A percentile compares a stretch with the other conserved stretches of the same genome.
These are phyloP conservation scores for Paracyclopina nana DNA, from an alignment of 1,140 invertebrate species.

Conservation along the genomic window DNA sequence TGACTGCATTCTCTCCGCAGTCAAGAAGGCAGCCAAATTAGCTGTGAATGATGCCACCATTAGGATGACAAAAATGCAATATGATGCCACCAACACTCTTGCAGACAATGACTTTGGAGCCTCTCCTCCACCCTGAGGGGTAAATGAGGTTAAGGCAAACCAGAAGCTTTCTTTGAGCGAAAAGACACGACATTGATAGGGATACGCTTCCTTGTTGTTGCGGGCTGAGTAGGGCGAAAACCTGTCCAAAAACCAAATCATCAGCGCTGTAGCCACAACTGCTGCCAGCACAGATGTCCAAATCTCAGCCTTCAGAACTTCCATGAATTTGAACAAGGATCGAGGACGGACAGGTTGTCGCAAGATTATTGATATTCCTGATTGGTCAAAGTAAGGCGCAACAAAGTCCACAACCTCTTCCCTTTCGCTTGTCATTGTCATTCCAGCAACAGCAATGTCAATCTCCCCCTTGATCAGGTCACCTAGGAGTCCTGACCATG, in stretches of 20 bases:
- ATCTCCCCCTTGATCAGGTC: constrained; percentile 67
- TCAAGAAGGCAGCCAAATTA: constrained; percentile 86
- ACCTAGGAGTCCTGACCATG: constrained; percentile 73
- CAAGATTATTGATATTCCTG: constrained; percentile 60
- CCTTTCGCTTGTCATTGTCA: constrained; percentile 74
- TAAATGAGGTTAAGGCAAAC: constrained; percentile 79
- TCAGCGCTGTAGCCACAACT: constrained; percentile 51
- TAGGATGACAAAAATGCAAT: constrained; percentile 77
- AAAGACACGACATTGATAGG: constrained; percentile 29
- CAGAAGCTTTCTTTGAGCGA: constrained; percentile 75
- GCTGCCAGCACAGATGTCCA: constrained; percentile 67
- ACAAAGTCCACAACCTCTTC: constrained; percentile 79
- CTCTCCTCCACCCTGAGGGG: constrained; percentile 69
- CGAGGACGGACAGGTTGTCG: constrained; percentile 55
- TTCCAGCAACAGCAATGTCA: constrained; percentile 55
- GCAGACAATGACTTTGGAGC: constrained; percentile 60
- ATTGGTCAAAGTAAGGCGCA: constrained; percentile 67
- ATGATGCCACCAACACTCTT: constrained; percentile 61
- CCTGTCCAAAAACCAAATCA: constrained; percentile 67
- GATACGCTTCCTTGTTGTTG: constrained; percentile 40
- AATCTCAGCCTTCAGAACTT: constrained; percentile 43
- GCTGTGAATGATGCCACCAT: constrained; percentile 90
- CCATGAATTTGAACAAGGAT: constrained; percentile 76
- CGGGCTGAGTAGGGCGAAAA: constrained; percentile 64
- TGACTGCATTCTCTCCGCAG: constrained; percentile 84